A percentile compares a stretch with the other conserved stretches of the same genome.
Conservation (phyloP, 2,888 invertebrate species). For the Melieria crassipennis region DNA sequence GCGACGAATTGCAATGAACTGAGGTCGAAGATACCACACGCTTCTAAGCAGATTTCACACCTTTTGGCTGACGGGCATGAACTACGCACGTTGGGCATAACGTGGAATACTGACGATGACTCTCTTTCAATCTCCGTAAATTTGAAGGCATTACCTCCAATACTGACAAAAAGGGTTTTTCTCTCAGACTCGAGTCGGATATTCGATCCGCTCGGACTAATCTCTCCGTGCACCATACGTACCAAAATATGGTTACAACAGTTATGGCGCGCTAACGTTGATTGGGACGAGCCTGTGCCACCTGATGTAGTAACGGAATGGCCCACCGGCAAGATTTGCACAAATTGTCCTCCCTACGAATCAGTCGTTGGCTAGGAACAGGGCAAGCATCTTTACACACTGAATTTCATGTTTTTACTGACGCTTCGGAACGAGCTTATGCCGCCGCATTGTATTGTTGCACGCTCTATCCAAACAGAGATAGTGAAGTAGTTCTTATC, state of each 20-base stretch:
- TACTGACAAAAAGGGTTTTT: slow-evolving; percentile 1
- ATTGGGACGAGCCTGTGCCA: slow-evolving; percentile 21
- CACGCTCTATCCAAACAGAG: no score
- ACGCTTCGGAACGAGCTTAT: background rate
- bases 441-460: no score
- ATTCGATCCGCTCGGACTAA: slow-evolving; percentile 14
- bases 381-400: no score
- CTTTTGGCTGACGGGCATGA: slow-evolving; percentile 1
- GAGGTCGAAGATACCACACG: slow-evolving; percentile 3
- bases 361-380: slow-evolving; percentile 1
- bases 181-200: slow-evolving; percentile 4
- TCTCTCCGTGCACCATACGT: slow-evolving; percentile 1
- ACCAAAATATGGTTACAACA: background rate
- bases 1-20: slow-evolving; percentile 10
- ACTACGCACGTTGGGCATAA: slow-evolving; percentile 4
- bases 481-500: background rate
- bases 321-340: slow-evolving; percentile 9
- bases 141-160: background rate
- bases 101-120: slow-evolving; percentile 5
- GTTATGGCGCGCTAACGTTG: background rate
- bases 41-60: background rate
- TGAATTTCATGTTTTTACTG: background rate
- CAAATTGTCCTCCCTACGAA: slow-evolving; percentile 4
- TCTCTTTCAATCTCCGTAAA: background rate
- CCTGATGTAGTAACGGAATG: background rate